phyloP scores from a whole-genome alignment of 2,797 vertebrate species.

The Prionace glauca region DNA sequence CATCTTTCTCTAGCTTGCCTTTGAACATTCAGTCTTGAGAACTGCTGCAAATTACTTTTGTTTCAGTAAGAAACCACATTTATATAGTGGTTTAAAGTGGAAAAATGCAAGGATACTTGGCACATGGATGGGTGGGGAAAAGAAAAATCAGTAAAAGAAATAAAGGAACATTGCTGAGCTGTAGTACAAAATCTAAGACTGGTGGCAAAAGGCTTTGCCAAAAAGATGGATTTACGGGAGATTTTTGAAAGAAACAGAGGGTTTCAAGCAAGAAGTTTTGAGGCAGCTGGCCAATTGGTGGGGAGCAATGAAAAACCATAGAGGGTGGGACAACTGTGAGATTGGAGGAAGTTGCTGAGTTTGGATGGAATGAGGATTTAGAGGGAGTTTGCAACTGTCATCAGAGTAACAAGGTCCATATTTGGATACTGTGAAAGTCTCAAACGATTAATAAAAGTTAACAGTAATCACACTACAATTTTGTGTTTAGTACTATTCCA shows the following conservation, averaged over 20 bases:
- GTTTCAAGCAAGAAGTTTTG: too few relatives aligned
- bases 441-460: background rate
- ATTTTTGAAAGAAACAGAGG: too few relatives aligned
- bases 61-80: background rate
- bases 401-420: background rate
- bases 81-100: background rate
- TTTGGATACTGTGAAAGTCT: background rate
- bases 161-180: background rate
- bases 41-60: background rate
- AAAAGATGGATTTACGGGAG: too few relatives aligned
- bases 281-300: too few relatives aligned
- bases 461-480: background rate
- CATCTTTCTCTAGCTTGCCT: background rate
- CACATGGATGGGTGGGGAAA: too few relatives aligned
- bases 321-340: background rate
- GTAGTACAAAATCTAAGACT: background rate
- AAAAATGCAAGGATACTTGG: background rate
- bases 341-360: background rate
- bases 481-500: background rate
- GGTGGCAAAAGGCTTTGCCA: too few relatives aligned
- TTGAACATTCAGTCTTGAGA: background rate
- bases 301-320: background rate
- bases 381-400: background rate
- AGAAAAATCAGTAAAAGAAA: background rate
- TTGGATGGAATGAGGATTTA: background rate